A percentile compares a stretch with the other conserved stretches of the same genome.
phyloP scores from a whole-genome alignment of 2,888 invertebrate genomes.

The Synergus itoensis region DNA sequence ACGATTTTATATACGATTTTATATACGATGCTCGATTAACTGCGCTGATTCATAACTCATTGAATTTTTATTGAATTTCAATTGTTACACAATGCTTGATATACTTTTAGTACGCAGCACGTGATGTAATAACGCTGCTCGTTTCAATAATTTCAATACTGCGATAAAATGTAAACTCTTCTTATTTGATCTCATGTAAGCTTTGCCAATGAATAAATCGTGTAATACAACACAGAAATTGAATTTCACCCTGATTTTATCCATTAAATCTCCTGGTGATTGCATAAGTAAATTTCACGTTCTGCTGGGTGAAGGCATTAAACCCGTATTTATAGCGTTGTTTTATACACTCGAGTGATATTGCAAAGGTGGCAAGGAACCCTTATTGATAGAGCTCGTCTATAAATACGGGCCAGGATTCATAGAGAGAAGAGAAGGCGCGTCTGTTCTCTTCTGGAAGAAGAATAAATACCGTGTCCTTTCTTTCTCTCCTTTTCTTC shows the following conservation, averaged over 20 bases:
- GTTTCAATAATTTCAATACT: background rate
- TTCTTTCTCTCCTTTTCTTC: background rate
- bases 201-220: background rate
- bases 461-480: background rate
- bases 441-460: background rate
- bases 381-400: conserved; percentile 29
- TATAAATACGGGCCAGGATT: conserved; percentile 25
- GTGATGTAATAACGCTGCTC: too few species aligned
- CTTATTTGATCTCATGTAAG: too few species aligned
- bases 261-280: background rate
- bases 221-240: background rate
- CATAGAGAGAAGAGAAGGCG: background rate
- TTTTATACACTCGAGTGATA: conserved; percentile 2
- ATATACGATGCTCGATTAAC: conserved; percentile 16
- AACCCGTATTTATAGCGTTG: conserved; percentile 23
- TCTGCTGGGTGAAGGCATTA: background rate
- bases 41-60: background rate
- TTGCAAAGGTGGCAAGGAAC: conserved; percentile 13
- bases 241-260: background rate
- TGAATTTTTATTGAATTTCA: background rate
- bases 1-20: conserved; percentile 26
- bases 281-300: conserved; percentile 17
- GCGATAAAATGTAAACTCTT: too few species aligned
- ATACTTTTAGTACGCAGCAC: background rate
- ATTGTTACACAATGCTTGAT: background rate